phyloP scores from a whole-genome alignment of 2,888 invertebrate genomes.

The Callosobruchus maculatus region DNA sequence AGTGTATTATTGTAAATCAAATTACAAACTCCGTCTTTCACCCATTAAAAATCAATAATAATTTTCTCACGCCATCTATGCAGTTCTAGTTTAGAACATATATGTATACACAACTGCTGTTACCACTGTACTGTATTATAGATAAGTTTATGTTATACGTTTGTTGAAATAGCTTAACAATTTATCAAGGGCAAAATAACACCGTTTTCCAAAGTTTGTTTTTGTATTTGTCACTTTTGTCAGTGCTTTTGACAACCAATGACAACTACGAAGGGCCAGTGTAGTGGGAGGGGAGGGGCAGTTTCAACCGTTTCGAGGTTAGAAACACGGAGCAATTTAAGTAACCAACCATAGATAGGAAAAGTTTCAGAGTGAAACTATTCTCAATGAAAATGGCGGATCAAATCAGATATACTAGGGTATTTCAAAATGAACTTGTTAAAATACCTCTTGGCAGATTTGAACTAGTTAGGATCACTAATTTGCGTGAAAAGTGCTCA shows the following conservation, averaged over 20 bases:
- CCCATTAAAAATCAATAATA: not conserved
- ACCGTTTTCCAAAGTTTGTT: not conserved
- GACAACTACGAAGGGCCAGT: not conserved
- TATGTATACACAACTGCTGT: not conserved
- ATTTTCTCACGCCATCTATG: not conserved
- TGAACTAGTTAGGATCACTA: too few species aligned
- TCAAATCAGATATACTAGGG: too few species aligned
- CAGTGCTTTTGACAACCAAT: not conserved
- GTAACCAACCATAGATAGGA: too few species aligned
- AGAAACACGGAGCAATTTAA: too few species aligned
- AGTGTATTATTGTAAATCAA: not conserved
- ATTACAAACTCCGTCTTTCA: not conserved
- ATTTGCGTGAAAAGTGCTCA: too few species aligned
- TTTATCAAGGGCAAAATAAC: not conserved
- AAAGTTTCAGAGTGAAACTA: too few species aligned
- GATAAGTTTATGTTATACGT: not conserved
- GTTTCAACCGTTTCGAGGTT: too few species aligned
- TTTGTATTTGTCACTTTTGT: not conserved
- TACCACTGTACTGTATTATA: not conserved
- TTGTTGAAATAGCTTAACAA: not conserved
- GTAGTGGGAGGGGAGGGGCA: too few species aligned
- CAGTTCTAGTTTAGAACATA: not conserved
- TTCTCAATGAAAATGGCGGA: too few species aligned
- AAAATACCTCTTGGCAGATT: too few species aligned
- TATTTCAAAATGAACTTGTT: too few species aligned